phyloP scores from a whole-genome alignment of 2,113 vertebrate species.

The Chaetura pelagica region DNA sequence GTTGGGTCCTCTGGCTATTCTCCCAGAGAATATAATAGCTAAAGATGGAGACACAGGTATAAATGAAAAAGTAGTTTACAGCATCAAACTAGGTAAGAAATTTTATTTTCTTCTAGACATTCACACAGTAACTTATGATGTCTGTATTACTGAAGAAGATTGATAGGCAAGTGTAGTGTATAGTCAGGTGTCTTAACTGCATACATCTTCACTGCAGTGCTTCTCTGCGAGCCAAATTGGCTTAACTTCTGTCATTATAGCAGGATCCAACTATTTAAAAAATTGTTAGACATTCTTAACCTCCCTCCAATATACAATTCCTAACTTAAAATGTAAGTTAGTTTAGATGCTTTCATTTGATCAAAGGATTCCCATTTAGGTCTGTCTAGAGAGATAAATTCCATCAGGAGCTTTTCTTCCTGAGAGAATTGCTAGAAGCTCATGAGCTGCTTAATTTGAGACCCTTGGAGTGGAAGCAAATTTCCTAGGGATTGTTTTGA shows the following conservation, averaged over 20 bases:
- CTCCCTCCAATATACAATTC: neutral
- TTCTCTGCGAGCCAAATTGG: accelerated
- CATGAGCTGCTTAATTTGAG: neutral
- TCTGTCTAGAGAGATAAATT: neutral
- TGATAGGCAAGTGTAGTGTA: neutral
- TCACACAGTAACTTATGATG: neutral
- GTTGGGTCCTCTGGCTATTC: constrained; percentile 54
- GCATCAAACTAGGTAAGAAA: constrained; percentile 69
- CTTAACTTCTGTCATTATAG: neutral
- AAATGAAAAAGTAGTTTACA: constrained; percentile 76
- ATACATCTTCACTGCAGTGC: neutral
- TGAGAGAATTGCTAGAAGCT: neutral
- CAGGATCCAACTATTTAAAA: neutral
- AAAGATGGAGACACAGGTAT: constrained; percentile 83
- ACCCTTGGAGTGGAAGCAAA: neutral
- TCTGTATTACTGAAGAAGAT: neutral
- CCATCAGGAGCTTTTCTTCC: neutral
- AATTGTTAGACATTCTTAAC: neutral
- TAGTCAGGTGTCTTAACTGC: neutral
- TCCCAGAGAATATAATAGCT: constrained; percentile 77
- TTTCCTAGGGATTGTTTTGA: neutral
- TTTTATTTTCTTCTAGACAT: neutral
- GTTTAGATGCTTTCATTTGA: neutral
- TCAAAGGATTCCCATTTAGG: neutral
- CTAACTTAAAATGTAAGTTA: neutral